phyloP scores from a whole-genome alignment of 1,140 invertebrate genomes.

The Vanessa atalanta region DNA sequence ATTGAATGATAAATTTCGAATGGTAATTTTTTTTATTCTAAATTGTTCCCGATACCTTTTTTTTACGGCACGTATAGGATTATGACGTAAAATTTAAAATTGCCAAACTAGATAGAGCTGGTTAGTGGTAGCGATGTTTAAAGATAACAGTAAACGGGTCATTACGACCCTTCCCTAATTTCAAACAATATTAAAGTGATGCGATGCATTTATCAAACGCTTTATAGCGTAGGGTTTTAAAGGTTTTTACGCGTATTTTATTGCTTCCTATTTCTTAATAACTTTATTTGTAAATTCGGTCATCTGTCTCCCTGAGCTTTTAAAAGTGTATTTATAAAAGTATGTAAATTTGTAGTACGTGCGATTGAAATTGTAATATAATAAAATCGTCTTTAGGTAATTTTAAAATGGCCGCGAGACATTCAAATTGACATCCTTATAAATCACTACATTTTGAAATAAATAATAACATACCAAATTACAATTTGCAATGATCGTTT shows the following conservation, averaged over 20 bases:
- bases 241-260: slow-evolving; percentile 58
- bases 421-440: too few relatives aligned
- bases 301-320: background rate
- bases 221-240: slow-evolving; percentile 52
- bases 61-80: slow-evolving; percentile 53
- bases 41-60: slow-evolving; percentile 37
- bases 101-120: slow-evolving; percentile 49
- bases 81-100: slow-evolving; percentile 75
- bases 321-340: background rate
- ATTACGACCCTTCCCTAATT: slow-evolving; percentile 71
- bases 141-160: slow-evolving; percentile 75
- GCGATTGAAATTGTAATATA: too few relatives aligned
- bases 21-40: slow-evolving; percentile 11
- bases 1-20: background rate
- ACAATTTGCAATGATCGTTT: too few relatives aligned
- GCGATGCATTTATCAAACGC: slow-evolving; percentile 67
- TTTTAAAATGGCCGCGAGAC: too few relatives aligned
- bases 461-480: too few relatives aligned
- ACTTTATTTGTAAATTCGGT: slow-evolving; percentile 46
- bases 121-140: slow-evolving; percentile 61
- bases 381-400: too few relatives aligned
- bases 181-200: slow-evolving; percentile 60
- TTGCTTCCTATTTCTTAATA: slow-evolving; percentile 62
- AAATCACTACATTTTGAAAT: too few relatives aligned
- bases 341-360: background rate